Evolutionary conservation across 2,888 invertebrate species (phyloP), one percentile per base, ranked within the genome.

Genomic region (Xestia rhomboidea): DNA sequence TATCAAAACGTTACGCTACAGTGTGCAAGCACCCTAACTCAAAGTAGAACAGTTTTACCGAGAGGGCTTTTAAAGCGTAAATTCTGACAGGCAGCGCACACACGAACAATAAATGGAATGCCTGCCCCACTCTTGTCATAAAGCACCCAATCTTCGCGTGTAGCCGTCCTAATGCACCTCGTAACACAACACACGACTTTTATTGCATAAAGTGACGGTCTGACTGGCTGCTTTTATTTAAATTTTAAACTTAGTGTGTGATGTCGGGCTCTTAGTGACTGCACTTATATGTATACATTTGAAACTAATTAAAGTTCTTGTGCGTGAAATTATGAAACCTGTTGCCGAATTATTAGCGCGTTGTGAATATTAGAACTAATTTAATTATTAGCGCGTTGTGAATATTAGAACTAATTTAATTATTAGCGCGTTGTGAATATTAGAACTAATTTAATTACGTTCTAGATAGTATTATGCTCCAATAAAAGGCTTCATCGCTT

Each of bases 31-130:
- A 68, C 60, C 77, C 60, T 71, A 73, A 62, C 63, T 21, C 66
- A 24, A 73, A 30, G 81, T 51, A 51, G 18, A 67, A 30, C 85
- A 80, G 57, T 83, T 81, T 73, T 70, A 68, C 73, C 44, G 64
- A 51, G 64, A 73, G 63, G 15, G 73, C 64, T 84, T 87, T 87
- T 84, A 81, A 76, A 81, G 74, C 84, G 70, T 81, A 79, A 77
- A 81, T 87, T 84, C 78, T 68, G 87, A 73, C 73, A 68, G 67
- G 78, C 76, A 74, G 49, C 81, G 64, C 75, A 76, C 72, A 84
- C 67, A 54, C 57, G 57, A 66, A 27, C 41, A 76, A 84, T 77
- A 87, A 81, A 81, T 84, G 60, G 41, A 81, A 64, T 38, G 51
- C 44, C 41, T 44, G 66, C 68, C 46, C 24, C 73, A 49, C 74